These are phyloP conservation scores for Lissonota sp. DNA, from an alignment of 2,888 invertebrate species.

Conservation along the genomic window DNA sequence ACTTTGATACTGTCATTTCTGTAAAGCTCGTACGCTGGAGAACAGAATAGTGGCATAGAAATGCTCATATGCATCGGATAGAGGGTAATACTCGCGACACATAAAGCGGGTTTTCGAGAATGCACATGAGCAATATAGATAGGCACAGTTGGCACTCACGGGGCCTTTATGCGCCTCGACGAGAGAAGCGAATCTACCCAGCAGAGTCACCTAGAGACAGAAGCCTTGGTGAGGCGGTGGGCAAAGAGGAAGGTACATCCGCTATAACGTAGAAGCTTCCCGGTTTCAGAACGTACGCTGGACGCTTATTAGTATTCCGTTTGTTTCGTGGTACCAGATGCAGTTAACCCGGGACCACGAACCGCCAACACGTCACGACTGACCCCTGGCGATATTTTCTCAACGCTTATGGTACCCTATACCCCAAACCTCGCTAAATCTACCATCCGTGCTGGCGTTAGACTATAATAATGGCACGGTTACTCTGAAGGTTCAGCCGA, in stretches of 20 bases:
- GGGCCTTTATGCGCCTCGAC: constrained; percentile 58
- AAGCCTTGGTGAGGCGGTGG: not conserved
- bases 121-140: constrained; percentile 60
- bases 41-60: constrained; percentile 23
- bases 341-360: constrained; percentile 75
- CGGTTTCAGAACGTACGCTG: constrained; percentile 61
- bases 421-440: constrained; percentile 10
- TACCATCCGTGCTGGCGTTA: constrained; percentile 18
- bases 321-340: constrained; percentile 80
- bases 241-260: constrained; percentile 9
- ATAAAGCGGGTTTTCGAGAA: constrained; percentile 58
- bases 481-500: constrained; percentile 7
- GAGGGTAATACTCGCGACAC: constrained; percentile 28
- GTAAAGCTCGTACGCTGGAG: constrained; percentile 24
- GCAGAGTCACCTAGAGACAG: constrained; percentile 24
- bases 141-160: constrained; percentile 73
- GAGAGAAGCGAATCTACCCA: constrained; percentile 55
- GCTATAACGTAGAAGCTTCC: constrained; percentile 30
- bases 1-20: constrained; percentile 39
- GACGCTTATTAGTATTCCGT: constrained; percentile 81
- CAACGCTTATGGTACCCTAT: constrained; percentile 4
- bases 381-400: constrained; percentile 59
- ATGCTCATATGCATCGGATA: constrained; percentile 28
- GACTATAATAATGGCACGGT: constrained; percentile 22
- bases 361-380: constrained; percentile 69